Evolutionary conservation across 2,888 invertebrate species (phyloP).

Genomic region (Empis livida): DNA sequence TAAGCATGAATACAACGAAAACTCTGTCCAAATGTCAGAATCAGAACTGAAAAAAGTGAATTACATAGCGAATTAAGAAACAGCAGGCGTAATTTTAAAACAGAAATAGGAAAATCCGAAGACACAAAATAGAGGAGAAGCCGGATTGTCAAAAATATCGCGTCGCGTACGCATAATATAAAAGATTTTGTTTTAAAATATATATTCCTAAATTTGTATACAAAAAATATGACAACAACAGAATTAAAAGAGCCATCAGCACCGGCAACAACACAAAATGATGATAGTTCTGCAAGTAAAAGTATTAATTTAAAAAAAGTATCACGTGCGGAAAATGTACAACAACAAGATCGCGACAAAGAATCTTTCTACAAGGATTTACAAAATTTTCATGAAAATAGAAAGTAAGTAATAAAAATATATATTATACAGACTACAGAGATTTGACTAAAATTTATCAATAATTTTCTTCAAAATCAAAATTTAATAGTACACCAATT

Average conservation of each 20-base stretch:
- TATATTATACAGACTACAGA: background rate
- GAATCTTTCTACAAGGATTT: constrained; percentile 46
- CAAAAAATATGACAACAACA: constrained; percentile 17
- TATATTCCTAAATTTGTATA: too few relatives aligned
- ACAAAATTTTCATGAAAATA: constrained; percentile 78
- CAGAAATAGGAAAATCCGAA: too few relatives aligned
- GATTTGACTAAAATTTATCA: background rate
- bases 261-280: constrained; percentile 13
- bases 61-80: too few relatives aligned
- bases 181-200: too few relatives aligned
- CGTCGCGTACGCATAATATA: too few relatives aligned
- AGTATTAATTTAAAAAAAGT: constrained; percentile 10
- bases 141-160: too few relatives aligned
- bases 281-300: constrained; percentile 12
- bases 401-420: constrained; percentile 60
- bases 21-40: too few relatives aligned
- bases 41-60: too few relatives aligned
- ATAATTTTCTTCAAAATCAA: background rate
- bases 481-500: constrained; percentile 42
- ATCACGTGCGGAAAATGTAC: constrained; percentile 3
- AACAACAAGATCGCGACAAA: constrained; percentile 5
- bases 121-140: too few relatives aligned
- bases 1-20: too few relatives aligned
- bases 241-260: constrained; percentile 18
- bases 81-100: too few relatives aligned